Base-by-base conservation (phyloP, 2,797 vertebrate genomes). In the Rhynchonycteris naso region DNA sequence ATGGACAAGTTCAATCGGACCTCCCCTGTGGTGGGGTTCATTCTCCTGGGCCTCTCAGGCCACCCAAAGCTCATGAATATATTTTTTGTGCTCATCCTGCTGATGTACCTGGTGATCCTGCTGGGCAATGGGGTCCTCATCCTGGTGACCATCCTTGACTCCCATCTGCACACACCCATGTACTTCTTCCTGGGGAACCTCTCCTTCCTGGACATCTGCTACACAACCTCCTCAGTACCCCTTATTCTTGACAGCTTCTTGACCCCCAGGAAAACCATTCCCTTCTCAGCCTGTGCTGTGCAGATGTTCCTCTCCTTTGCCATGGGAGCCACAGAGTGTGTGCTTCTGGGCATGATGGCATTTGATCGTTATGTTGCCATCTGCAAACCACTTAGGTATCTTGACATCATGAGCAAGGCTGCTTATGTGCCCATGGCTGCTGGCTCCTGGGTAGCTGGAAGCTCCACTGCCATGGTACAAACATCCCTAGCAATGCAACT, bases 181-280 rank as follows among this genome's bases (percentile, higher is more conserved):
- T 97, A 97, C 76, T 98, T 97, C 93, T 97, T 97, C 90, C 92
- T 97, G 88, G 65, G 91, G 14, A 96, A 97, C 66, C 96, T 97
- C 33, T 96, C 96, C 33, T 95, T 97, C 95, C 85, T 98, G 71
- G 97, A 97, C 66, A 96, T 97, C 86, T 97, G 96, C 86, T 96
- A 97, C 54, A 97, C 93, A 0, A 95, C 90, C 1, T 97, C 96
- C 33, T 95, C 94, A 0, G 88, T 97, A 0, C 93, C 97, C 11
- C 94, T 96, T 4, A 75, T 96, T 15, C 92, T 97, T 1, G 75
- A 93, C 3, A 52, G 81, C 52, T 94, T 96, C 54, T 65, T 96
- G 9, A 96, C 54, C 0, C 89, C 92, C 47, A 61, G 65, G 26
- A 94, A 97, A 79, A 68, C n/a, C 28, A 95, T 97, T 26, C 13